Conservation (phyloP, 2,888 invertebrate genomes). For the Acleris sparsana region DNA sequence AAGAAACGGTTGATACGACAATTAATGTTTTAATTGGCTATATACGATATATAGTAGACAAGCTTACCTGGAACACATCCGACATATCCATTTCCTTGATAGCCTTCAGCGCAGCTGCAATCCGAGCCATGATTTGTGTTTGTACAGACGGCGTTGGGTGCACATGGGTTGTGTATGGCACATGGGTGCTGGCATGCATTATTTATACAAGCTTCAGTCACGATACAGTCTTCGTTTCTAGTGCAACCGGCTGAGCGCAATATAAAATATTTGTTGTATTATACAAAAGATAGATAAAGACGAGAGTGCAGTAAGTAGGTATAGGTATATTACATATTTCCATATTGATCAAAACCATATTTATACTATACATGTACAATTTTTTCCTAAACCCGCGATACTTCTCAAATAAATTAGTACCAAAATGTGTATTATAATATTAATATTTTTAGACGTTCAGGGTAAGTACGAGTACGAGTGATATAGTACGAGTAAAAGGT, state of each 20-base stretch:
- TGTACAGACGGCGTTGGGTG: conserved; percentile 92
- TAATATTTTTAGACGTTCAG: neutral
- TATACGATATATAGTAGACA: conserved; percentile 9
- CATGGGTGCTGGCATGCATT: conserved; percentile 94
- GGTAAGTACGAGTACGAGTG: neutral
- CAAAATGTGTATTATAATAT: neutral
- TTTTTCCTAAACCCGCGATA: conserved; percentile 10
- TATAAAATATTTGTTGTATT: conserved; percentile 55
- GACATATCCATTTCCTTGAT: conserved; percentile 93
- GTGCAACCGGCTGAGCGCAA: conserved; percentile 91
- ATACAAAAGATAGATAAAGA: conserved; percentile 39
- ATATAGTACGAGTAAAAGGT: neutral
- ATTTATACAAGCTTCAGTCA: conserved; percentile 94
- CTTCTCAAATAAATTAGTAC: neutral
- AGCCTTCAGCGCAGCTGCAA: conserved; percentile 93
- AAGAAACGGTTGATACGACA: neutral
- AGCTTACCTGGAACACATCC: conserved; percentile 90
- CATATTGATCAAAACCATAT: neutral
- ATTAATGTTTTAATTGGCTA: neutral
- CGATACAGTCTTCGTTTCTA: conserved; percentile 92
- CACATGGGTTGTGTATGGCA: conserved; percentile 92
- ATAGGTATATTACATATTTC: neutral
- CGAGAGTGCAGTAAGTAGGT: conserved; percentile 6
- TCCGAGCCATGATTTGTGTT: conserved; percentile 94
- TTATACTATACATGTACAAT: conserved; percentile 8